A percentile compares a stretch with the other conserved stretches of the same genome.
These are phyloP conservation scores for Ammodytes marinus DNA, from an alignment of 2,113 vertebrate genomes.

Conservation along the genomic window DNA sequence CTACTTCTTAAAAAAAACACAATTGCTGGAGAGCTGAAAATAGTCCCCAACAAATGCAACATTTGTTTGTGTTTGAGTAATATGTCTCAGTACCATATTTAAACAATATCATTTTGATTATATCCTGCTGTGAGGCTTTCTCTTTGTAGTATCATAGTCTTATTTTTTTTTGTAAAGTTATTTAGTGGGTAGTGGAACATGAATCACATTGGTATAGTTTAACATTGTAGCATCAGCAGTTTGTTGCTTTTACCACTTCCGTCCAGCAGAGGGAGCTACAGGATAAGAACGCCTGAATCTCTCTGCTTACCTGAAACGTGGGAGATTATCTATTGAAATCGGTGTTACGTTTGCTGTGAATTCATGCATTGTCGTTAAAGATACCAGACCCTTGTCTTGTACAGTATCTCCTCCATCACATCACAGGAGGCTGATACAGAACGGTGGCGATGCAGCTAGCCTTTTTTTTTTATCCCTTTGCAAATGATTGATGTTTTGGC, in stretches of 20 bases:
- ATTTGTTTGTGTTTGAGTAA: background rate
- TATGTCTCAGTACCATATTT: background rate
- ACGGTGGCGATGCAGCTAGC: background rate
- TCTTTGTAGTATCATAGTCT: background rate
- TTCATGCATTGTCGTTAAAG: conserved; percentile 6
- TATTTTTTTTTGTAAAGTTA: background rate
- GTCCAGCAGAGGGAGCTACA: conserved; percentile 75
- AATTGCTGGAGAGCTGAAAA: too few species aligned
- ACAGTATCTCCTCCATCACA: conserved; percentile 5
- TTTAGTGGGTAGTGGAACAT: background rate
- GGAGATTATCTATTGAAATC: conserved; percentile 28
- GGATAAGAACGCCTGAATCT: conserved; percentile 14
- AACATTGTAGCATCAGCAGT: background rate
- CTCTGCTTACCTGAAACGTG: background rate
- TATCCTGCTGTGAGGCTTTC: background rate
- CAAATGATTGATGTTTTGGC: conserved; percentile 13
- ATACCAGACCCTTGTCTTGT: background rate
- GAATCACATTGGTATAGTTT: background rate
- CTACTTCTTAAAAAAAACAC: too few species aligned
- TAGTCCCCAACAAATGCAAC: too few species aligned
- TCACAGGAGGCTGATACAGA: background rate
- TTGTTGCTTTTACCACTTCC: background rate
- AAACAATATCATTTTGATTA: background rate
- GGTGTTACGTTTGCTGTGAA: background rate
- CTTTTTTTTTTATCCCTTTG: background rate